Conservation (phyloP, 2,888 invertebrate species). For the Spisula subtruncata region DNA sequence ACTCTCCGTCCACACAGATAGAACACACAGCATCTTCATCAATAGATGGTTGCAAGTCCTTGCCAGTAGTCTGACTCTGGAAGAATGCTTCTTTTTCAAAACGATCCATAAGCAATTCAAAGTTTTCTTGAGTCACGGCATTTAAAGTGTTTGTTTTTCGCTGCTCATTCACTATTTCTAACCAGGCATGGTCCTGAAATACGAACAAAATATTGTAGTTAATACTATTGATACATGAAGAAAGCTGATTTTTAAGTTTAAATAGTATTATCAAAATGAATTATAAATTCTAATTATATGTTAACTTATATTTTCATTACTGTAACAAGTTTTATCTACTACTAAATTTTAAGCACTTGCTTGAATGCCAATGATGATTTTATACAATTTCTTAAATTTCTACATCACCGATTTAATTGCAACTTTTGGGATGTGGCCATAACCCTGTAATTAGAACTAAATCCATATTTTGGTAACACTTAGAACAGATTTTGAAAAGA, state of each 20-base stretch:
- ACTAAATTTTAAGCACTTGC: not conserved
- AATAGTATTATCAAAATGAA: too few species aligned
- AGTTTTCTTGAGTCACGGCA: constrained; percentile 94
- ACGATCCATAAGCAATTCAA: constrained; percentile 98
- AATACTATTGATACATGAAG: too few species aligned
- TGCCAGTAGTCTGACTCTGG: constrained; percentile 88
- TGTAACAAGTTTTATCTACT: not conserved
- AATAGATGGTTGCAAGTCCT: constrained; percentile 91
- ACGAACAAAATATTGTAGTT: too few species aligned
- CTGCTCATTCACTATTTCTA: constrained; percentile 95
- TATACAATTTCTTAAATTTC: too few species aligned
- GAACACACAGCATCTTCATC: constrained; percentile 99
- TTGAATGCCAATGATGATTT: too few species aligned
- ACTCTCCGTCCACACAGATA: constrained; percentile 99
- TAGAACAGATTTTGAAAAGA: too few species aligned
- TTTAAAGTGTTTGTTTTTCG: constrained; percentile 90
- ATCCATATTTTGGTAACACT: too few species aligned
- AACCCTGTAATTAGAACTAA: too few species aligned
- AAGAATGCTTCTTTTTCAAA: constrained; percentile 96
- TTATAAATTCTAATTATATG: too few species aligned
- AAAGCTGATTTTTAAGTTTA: too few species aligned
- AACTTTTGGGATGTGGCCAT: not conserved
- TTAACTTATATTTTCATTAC: too few species aligned
- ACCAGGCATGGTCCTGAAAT: constrained; percentile 95
- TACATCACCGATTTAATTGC: not conserved